Percentiles rank a stretch among this genome's conserved stretches.
These are phyloP conservation scores for Drosophila arawakana DNA, from an alignment of 1,140 invertebrate species.

Conservation along the genomic window DNA sequence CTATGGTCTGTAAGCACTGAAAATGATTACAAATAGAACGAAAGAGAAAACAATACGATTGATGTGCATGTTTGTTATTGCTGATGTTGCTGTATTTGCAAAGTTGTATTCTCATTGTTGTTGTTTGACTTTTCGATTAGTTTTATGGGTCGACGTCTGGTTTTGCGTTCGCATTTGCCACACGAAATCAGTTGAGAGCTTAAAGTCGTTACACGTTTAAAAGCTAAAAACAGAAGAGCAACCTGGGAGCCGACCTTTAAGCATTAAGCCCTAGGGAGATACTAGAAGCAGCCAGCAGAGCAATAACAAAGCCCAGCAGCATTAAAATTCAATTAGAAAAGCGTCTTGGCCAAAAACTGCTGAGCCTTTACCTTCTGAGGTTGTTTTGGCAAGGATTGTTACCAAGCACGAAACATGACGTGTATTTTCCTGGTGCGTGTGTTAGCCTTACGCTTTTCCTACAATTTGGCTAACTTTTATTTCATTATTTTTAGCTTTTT, in stretches of 20 bases:
- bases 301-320: conserved; percentile 20
- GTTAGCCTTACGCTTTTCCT: conserved; percentile 13
- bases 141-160: conserved; percentile 30
- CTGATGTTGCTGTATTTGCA: conserved; percentile 2
- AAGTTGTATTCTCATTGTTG: not conserved
- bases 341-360: conserved; percentile 36
- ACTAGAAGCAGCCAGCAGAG: not conserved
- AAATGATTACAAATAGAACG: conserved; percentile 12
- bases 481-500: conserved; percentile 48
- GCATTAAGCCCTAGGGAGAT: conserved; percentile 6
- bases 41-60: conserved; percentile 26
- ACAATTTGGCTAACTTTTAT: conserved; percentile 3
- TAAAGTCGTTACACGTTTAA: conserved; percentile 32
- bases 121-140: conserved; percentile 60
- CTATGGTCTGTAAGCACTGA: conserved; percentile 44
- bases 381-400: conserved; percentile 50
- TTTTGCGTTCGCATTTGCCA: conserved; percentile 15
- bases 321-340: conserved; percentile 79
- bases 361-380: conserved; percentile 14
- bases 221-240: conserved; percentile 5
- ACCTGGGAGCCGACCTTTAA: conserved; percentile 23
- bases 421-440: conserved; percentile 35
- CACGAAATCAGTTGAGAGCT: conserved; percentile 47
- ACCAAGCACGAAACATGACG: conserved; percentile 61
- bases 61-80: conserved; percentile 16